phyloP scores from a whole-genome alignment of 2,888 invertebrate genomes.

The Melolontha melolontha region DNA sequence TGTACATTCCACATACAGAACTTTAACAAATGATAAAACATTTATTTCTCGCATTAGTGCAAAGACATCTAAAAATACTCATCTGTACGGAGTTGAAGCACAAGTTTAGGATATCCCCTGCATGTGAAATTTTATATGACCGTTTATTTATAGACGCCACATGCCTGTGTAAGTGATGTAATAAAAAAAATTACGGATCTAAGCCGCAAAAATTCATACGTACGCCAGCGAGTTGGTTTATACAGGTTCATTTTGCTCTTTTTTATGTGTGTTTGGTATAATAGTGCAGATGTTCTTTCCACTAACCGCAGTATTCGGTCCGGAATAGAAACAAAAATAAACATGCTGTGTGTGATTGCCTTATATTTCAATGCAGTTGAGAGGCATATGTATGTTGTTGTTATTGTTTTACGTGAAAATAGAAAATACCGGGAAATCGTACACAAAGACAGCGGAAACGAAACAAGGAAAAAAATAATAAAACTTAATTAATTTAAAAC shows the following conservation, averaged over 20 bases:
- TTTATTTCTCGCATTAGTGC: slow-evolving; percentile 1
- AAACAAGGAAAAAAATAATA: too few species aligned
- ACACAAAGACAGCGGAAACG: too few species aligned
- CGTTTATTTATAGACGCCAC: slow-evolving; percentile 39
- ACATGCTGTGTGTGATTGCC: slow-evolving; percentile 26
- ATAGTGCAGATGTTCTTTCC: slow-evolving; percentile 28
- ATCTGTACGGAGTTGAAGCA: not conserved
- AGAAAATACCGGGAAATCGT: too few species aligned
- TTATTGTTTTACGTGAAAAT: not conserved
- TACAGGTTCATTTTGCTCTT: slow-evolving; percentile 18
- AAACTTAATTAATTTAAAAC: too few species aligned
- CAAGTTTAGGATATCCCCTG: slow-evolving; percentile 32
- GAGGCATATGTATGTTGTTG: slow-evolving; percentile 14
- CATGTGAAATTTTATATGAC: slow-evolving; percentile 41
- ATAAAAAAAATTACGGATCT: slow-evolving; percentile 37
- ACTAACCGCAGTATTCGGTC: slow-evolving; percentile 33
- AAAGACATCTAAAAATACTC: slow-evolving; percentile 32
- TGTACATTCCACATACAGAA: not conserved
- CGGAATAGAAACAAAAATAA: slow-evolving; percentile 38
- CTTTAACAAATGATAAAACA: not conserved
- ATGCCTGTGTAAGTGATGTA: slow-evolving; percentile 38
- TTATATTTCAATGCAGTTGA: not conserved
- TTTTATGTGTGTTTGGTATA: slow-evolving; percentile 4
- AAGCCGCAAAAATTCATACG: slow-evolving; percentile 27
- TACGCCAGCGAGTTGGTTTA: slow-evolving; percentile 7